phyloP scores from a whole-genome alignment of 2,113 vertebrate genomes.

The Alligator mississippiensis region DNA sequence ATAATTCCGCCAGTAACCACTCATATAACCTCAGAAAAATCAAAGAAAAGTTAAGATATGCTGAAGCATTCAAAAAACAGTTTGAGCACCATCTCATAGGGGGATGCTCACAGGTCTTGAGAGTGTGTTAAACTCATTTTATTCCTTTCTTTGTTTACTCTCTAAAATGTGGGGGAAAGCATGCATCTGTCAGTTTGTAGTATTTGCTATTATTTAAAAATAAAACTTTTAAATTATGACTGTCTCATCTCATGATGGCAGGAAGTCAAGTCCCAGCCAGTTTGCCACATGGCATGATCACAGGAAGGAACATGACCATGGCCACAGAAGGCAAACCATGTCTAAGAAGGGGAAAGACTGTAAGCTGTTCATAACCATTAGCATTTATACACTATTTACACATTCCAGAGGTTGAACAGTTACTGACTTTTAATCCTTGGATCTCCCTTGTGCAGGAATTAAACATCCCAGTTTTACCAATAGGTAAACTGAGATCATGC shows the following conservation, averaged over 20 bases:
- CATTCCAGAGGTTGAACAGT: not conserved
- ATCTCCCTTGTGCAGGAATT: not conserved
- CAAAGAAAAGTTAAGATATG: constrained; percentile 80
- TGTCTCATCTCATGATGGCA: not conserved
- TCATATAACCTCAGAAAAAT: constrained; percentile 83
- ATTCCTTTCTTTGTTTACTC: not conserved
- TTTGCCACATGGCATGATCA: not conserved
- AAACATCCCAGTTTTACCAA: not conserved
- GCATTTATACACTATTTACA: not conserved
- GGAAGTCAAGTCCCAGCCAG: not conserved
- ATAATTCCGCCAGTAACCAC: constrained; percentile 81
- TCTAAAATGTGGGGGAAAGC: not conserved
- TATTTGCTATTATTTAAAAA: not conserved
- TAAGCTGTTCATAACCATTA: constrained; percentile 11
- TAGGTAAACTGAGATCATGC: not conserved
- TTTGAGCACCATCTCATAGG: constrained; percentile 36
- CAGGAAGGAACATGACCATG: constrained; percentile 15
- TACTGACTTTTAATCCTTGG: not conserved
- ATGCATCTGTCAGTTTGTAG: not conserved
- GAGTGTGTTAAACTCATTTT: not conserved
- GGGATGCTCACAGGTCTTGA: constrained; percentile 26
- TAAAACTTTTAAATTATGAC: not conserved
- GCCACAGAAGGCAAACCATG: not conserved
- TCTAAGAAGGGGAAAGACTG: constrained; percentile 32
- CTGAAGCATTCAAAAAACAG: constrained; percentile 64